These are phyloP conservation scores for Decapterus maruadsi DNA, from an alignment of 2,797 vertebrate genomes.

Conservation along the genomic window DNA sequence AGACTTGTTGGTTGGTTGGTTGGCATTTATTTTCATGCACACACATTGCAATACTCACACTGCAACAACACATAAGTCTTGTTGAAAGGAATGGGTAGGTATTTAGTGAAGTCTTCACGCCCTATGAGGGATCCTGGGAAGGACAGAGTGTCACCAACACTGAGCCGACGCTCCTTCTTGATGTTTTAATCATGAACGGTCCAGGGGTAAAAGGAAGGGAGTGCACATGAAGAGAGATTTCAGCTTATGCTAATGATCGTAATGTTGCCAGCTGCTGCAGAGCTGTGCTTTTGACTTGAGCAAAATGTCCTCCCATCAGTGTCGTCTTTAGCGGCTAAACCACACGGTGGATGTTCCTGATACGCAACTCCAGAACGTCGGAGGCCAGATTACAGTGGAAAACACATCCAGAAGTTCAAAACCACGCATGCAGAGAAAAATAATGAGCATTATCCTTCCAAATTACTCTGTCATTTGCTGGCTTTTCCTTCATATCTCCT, in stretches of 20 bases:
- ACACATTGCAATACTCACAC: background rate
- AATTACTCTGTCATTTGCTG: conserved; percentile 24
- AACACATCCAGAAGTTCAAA: conserved; percentile 13
- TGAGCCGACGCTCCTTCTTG: conserved; percentile 18
- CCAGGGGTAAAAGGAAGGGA: conserved; percentile 25
- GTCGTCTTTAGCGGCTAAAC: conserved; percentile 40
- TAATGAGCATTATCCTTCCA: conserved; percentile 24
- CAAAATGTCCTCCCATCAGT: conserved; percentile 33
- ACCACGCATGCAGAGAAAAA: conserved; percentile 5
- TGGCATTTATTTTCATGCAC: too few relatives aligned
- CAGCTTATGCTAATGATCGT: conserved; percentile 65
- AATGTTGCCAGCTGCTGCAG: conserved; percentile 49
- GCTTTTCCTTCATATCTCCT: conserved; percentile 1
- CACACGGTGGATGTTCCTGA: conserved; percentile 17
- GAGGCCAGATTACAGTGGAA: conserved; percentile 32
- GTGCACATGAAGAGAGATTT: conserved; percentile 54
- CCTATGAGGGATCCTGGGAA: conserved; percentile 9
- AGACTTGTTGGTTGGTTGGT: background rate
- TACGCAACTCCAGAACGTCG: conserved; percentile 19
- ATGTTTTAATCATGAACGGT: conserved; percentile 57
- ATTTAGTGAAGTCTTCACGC: conserved; percentile 13
- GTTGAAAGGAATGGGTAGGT: background rate
- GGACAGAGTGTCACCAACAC: conserved; percentile 37
- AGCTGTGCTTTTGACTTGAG: conserved; percentile 41
- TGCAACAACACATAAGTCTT: background rate